phyloP scores from a whole-genome alignment of 1,140 invertebrate genomes.

The Hestina assimilis region DNA sequence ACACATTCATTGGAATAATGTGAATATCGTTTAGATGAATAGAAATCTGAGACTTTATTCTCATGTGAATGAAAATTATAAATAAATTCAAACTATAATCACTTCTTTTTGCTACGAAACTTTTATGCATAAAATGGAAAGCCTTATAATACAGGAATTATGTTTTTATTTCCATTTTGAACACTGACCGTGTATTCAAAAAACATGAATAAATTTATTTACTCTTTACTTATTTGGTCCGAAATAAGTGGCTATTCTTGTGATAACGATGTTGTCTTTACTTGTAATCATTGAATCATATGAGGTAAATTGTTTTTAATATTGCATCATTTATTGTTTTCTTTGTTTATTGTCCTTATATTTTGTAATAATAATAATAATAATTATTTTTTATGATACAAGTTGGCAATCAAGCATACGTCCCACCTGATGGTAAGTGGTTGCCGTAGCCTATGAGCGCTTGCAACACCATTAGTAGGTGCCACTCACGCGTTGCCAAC shows the following conservation, averaged over 20 bases:
- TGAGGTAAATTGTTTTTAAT: slow-evolving; percentile 48
- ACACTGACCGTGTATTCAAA: slow-evolving; percentile 15
- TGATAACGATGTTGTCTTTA: background rate
- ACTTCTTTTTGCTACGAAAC: no score
- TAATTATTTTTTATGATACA: no score
- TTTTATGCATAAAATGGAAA: no score
- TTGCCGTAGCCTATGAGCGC: no score
- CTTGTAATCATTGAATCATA: slow-evolving; percentile 21
- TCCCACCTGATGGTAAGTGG: no score
- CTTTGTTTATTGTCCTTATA: background rate
- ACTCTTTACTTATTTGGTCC: slow-evolving; percentile 1
- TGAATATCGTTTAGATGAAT: no score
- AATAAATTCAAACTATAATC: background rate
- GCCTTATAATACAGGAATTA: no score
- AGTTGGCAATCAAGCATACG: no score
- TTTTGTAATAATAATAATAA: no score
- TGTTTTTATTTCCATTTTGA: slow-evolving; percentile 5
- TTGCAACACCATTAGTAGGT: no score
- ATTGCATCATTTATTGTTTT: slow-evolving; percentile 41
- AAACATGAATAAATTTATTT: background rate
- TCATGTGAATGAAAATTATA: background rate
- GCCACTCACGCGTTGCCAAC: no score
- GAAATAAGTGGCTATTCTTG: background rate
- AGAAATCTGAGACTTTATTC: background rate
- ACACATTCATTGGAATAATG: no score